Conservation (phyloP, 2,888 invertebrate species). For the Sepioteuthis lessoniana region DNA sequence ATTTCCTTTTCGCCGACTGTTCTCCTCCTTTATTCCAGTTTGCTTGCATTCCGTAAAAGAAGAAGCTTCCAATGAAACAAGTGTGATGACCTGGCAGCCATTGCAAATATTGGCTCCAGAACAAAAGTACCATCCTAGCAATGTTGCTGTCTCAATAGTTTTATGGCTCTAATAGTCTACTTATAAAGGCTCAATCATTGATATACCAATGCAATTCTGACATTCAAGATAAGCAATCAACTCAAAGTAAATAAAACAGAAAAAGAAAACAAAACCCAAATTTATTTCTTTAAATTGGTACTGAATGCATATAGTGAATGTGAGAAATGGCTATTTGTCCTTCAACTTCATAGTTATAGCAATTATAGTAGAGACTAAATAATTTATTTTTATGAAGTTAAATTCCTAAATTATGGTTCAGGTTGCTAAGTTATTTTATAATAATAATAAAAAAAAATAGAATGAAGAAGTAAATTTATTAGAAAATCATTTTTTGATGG, state of each 20-base stretch:
- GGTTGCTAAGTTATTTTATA: not conserved
- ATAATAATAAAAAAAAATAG: not conserved
- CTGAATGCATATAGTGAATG: not conserved
- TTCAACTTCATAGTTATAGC: not conserved
- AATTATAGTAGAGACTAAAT: not conserved
- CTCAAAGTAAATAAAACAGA: not conserved
- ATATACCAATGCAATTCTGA: not conserved
- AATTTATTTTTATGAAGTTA: not conserved
- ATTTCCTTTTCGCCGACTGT: constrained; percentile 35
- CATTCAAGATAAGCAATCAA: not conserved
- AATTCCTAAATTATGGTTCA: not conserved
- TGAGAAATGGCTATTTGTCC: not conserved
- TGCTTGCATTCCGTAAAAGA: constrained; percentile 49
- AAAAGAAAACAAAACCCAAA: not conserved
- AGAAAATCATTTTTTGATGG: not conserved
- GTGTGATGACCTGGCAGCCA: constrained; percentile 36
- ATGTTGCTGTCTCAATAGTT: constrained; percentile 5
- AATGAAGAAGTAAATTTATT: not conserved
- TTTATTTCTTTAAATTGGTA: not conserved
- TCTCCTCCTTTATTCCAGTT: constrained; percentile 47
- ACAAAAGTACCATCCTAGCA: constrained; percentile 20
- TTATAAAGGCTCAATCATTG: not conserved
- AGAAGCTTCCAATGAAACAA: constrained; percentile 49
- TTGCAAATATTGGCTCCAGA: not conserved
- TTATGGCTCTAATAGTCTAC: not conserved